phyloP scores from a whole-genome alignment of 1,140 invertebrate genomes.

The Drosophila lini region DNA sequence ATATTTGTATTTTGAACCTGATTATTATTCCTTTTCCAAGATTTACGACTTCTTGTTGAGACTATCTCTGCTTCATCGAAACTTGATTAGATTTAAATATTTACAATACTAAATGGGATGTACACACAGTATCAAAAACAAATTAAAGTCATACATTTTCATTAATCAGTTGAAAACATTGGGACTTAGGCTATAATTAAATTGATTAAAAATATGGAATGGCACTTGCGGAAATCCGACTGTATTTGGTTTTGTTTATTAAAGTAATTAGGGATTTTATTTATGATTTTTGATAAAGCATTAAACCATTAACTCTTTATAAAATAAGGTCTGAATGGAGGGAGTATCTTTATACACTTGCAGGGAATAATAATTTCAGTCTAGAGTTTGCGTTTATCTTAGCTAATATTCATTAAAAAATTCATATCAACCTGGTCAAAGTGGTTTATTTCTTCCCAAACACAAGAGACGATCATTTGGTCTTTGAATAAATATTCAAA shows the following conservation, averaged over 20 bases:
- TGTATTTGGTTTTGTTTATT: not conserved
- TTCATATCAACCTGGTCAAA: not conserved
- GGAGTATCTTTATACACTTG: too few relatives aligned
- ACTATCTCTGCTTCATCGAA: not conserved
- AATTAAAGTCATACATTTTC: slow-evolving; percentile 10
- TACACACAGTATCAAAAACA: slow-evolving; percentile 3
- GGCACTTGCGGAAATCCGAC: not conserved
- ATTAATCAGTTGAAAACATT: not conserved
- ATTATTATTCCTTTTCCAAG: not conserved
- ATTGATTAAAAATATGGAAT: not conserved
- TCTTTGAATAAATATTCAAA: not conserved
- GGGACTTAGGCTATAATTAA: not conserved
- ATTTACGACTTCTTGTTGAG: slow-evolving; percentile 10
- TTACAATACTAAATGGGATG: slow-evolving; percentile 5
- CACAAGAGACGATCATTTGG: not conserved
- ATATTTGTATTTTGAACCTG: not conserved
- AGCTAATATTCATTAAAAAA: not conserved
- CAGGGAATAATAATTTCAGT: too few relatives aligned
- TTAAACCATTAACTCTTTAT: not conserved
- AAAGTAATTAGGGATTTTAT: not conserved
- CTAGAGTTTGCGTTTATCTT: not conserved
- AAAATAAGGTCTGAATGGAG: not conserved
- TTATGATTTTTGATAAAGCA: not conserved
- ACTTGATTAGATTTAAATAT: slow-evolving; percentile 34
- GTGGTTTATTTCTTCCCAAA: not conserved